Conservation (phyloP, 2,888 invertebrate genomes). For the Ellobium chinense region DNA sequence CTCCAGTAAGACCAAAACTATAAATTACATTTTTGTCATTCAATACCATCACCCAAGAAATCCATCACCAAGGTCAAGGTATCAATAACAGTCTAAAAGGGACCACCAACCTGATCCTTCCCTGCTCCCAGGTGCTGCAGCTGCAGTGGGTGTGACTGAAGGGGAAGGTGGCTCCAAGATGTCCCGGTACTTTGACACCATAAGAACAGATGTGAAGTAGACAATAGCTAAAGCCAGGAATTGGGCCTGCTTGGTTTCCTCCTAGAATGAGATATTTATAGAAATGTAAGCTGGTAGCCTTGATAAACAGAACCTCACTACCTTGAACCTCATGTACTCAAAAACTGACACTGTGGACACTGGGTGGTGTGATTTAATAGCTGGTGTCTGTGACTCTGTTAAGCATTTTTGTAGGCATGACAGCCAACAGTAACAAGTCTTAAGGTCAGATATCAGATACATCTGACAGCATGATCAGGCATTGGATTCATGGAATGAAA, state of each 20-base stretch:
- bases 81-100: neutral
- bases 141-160: slow-evolving; percentile 62
- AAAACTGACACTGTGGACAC: too few relatives aligned
- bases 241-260: slow-evolving; percentile 99
- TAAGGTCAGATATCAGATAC: too few relatives aligned
- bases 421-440: too few relatives aligned
- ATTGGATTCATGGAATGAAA: too few relatives aligned
- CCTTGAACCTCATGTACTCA: too few relatives aligned
- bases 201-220: slow-evolving; percentile 99
- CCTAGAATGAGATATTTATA: too few relatives aligned
- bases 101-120: slow-evolving; percentile 45
- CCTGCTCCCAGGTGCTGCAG: slow-evolving; percentile 47
- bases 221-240: slow-evolving; percentile 99
- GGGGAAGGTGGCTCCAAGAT: slow-evolving; percentile 91
- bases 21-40: neutral
- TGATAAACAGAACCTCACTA: too few relatives aligned
- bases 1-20: neutral
- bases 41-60: neutral
- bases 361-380: too few relatives aligned
- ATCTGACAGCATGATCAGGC: too few relatives aligned
- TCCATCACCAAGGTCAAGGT: neutral
- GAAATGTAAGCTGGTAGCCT: too few relatives aligned
- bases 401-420: too few relatives aligned
- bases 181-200: slow-evolving; percentile 99
- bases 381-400: too few relatives aligned